phyloP scores from a whole-genome alignment of 2,797 vertebrate genomes.

The Chloroceryle amazona region DNA sequence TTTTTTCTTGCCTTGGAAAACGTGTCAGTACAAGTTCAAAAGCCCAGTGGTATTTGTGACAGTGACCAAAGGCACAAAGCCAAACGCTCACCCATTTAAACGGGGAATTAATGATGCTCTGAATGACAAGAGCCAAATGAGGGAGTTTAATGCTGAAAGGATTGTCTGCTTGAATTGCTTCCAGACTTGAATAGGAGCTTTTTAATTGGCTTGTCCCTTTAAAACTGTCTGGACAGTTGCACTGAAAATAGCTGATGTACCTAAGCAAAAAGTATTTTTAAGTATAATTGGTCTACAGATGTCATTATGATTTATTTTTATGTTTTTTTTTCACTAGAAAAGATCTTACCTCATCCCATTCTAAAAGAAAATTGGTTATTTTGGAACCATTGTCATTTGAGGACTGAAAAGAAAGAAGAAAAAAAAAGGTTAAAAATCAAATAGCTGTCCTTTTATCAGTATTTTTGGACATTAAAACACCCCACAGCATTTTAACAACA shows the following conservation, averaged over 20 bases:
- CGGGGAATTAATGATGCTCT: neutral
- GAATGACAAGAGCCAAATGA: neutral
- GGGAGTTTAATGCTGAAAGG: neutral
- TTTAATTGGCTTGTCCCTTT: neutral
- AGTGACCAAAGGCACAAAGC: neutral
- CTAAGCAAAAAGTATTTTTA: slow-evolving; percentile 46
- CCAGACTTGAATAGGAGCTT: neutral
- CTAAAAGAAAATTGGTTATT: slow-evolving; percentile 85
- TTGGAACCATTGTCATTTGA: slow-evolving; percentile 87
- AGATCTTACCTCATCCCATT: slow-evolving; percentile 86
- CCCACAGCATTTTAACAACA: neutral
- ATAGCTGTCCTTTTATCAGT: neutral
- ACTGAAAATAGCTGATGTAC: slow-evolving; percentile 15
- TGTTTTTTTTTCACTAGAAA: slow-evolving; percentile 15
- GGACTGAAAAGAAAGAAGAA: slow-evolving; percentile 75
- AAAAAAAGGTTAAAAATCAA: slow-evolving; percentile 44
- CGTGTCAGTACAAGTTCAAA: neutral
- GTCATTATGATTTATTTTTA: neutral
- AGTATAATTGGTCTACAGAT: slow-evolving; percentile 27
- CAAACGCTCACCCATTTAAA: neutral
- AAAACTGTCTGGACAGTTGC: neutral
- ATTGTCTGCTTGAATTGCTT: neutral
- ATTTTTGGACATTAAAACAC: neutral
- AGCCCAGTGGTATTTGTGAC: neutral
- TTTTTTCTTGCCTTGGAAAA: neutral